Evolutionary conservation across 2,113 vertebrate genomes (phyloP).

Genomic region (Pelmatolapia mariae): DNA sequence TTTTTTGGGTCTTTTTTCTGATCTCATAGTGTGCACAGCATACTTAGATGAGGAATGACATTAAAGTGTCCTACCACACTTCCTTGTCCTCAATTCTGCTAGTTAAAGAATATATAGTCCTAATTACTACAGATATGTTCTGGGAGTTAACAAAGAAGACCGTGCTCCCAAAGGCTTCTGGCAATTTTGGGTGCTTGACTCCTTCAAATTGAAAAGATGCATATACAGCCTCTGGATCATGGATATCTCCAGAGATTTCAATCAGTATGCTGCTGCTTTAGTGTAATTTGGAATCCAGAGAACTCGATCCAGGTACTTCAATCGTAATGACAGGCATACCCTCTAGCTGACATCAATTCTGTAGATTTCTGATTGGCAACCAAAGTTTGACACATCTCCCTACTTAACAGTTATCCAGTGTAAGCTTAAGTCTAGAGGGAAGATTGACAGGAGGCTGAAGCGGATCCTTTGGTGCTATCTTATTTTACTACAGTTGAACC

Average conservation of each 20-base stretch:
- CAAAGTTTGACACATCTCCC: not conserved
- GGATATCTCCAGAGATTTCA: constrained; percentile 6
- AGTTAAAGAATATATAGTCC: constrained; percentile 9
- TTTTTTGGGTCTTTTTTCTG: not conserved
- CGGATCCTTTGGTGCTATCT: not conserved
- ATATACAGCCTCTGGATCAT: not conserved
- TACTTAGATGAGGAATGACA: not conserved
- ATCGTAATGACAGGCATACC: not conserved
- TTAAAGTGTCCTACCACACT: not conserved
- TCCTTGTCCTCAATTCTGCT: constrained; percentile 2
- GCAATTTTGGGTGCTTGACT: constrained; percentile 24
- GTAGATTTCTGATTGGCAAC: not conserved
- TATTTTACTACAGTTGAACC: not conserved
- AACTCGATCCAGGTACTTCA: not conserved
- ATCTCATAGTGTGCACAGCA: not conserved
- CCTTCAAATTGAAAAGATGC: constrained; percentile 30
- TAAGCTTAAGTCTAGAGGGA: not conserved
- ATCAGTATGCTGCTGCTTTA: not conserved
- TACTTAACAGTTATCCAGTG: not conserved
- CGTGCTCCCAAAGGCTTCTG: constrained; percentile 7
- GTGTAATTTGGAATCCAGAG: not conserved
- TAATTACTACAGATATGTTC: constrained; percentile 18
- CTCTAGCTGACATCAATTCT: not conserved
- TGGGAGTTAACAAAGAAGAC: constrained; percentile 14
- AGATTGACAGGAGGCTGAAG: not conserved